Percentiles rank a stretch among this genome's conserved stretches.
Conservation (phyloP, 2,113 vertebrate genomes). For the Andinoacara biseriatus region DNA sequence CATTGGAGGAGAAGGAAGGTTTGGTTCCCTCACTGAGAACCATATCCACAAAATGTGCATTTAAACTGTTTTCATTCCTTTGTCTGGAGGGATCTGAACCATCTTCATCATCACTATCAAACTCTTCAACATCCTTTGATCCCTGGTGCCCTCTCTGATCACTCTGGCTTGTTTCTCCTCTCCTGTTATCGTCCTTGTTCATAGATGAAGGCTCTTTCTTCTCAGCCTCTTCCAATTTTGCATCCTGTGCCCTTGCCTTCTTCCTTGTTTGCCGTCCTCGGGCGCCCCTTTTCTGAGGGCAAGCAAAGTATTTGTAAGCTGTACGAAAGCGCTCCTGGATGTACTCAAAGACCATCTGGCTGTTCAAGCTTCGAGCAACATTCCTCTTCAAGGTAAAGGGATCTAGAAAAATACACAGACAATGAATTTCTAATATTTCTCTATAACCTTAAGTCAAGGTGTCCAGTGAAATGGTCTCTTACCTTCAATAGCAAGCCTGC, state of each 20-base stretch:
- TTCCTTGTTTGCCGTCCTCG: slow-evolving; percentile 22
- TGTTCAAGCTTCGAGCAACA: slow-evolving; percentile 96
- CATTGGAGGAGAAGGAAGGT: slow-evolving; percentile 74
- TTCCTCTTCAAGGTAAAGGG: slow-evolving; percentile 98
- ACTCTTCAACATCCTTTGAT: slow-evolving; percentile 41
- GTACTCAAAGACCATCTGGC: slow-evolving; percentile 99
- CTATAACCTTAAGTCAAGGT: not conserved
- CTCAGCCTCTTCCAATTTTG: not conserved
- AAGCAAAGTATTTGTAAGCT: slow-evolving; percentile 96
- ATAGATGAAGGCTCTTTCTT: not conserved
- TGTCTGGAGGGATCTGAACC: slow-evolving; percentile 37
- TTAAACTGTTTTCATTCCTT: slow-evolving; percentile 45
- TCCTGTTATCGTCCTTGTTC: not conserved
- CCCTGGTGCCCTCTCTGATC: not conserved
- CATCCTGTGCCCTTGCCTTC: slow-evolving; percentile 15
- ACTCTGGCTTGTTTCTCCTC: slow-evolving; percentile 6
- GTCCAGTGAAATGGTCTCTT: slow-evolving; percentile 10
- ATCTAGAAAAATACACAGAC: slow-evolving; percentile 75
- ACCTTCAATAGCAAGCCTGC: slow-evolving; percentile 97
- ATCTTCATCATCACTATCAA: slow-evolving; percentile 55
- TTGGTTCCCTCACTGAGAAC: slow-evolving; percentile 38
- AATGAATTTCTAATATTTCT: not conserved
- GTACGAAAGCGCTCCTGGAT: slow-evolving; percentile 95
- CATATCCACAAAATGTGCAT: slow-evolving; percentile 49
- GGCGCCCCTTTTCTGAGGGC: slow-evolving; percentile 86